Base-by-base conservation (phyloP, 2,797 vertebrate species). In the Poecilia picta region DNA sequence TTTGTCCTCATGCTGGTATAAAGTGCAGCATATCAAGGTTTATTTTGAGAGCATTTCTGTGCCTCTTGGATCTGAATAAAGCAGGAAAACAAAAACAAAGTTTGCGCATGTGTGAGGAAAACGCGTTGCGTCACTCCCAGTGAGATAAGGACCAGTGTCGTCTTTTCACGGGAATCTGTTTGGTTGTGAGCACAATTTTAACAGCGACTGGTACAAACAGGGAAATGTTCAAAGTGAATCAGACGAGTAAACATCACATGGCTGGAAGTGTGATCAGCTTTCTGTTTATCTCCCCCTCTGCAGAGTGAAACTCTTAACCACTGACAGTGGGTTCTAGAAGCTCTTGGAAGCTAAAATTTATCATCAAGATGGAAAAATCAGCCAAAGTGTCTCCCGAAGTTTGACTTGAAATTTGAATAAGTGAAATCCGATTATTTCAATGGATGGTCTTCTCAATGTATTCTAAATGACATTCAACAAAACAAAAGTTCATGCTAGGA, bases 171-270 rank as follows among this genome's bases (percentile, higher is more conserved):
- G 39, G 39, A 25, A 68, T 25, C 39, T 68, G 64, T 39, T 39
- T 36, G 31, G 31, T 36, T 20, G 25, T 5, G 11, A 68, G 39
- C 39, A 13, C 12, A 25, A 68, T 23, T 68, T 68, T 18, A 64
- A 23, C 39, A 68, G 39, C 1, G 39, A 8, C 8, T 66, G 62
- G 31, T 11, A 39, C 59, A 66, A 39, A 39, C 62, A 33, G 31
- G 62, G 33, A 39, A 20, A 66, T 23, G 57, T 47, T 47, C 59
- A 13, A 15, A 59, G 33, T 81, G 33, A 74, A 72, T 76, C 18
- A 51, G 45, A 8, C 33, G 55, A 76, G 74, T 77, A 39, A 66
- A 75, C 0, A 8, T 77, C 73, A 62, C 46, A 2, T 77, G 78
- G 79, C 66, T 41, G 28, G 8, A 77, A 49, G 23, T 43, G 68